Conservation (phyloP, 2,113 vertebrate genomes). For the Patagioenas fasciata region DNA sequence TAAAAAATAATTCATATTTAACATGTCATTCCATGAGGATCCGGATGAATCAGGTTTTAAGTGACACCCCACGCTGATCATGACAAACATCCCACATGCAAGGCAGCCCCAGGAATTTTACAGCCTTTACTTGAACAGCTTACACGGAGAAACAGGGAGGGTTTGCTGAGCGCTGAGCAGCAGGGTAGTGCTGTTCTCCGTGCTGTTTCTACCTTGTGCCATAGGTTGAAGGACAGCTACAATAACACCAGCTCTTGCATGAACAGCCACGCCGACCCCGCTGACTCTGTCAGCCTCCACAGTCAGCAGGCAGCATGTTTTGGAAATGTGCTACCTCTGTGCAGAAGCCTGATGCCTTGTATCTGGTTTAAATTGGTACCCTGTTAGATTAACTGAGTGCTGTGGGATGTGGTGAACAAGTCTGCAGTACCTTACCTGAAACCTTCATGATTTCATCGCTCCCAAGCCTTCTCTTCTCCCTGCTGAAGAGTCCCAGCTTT, state of each 20-base stretch:
- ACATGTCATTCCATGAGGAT: conserved; percentile 37
- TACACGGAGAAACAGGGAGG: not conserved
- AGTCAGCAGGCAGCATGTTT: not conserved
- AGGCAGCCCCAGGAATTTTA: not conserved
- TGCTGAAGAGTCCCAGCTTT: not conserved
- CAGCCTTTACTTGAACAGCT: not conserved
- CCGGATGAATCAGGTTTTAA: conserved; percentile 44
- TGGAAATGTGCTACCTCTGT: not conserved
- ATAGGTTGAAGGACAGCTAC: not conserved
- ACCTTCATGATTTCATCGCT: not conserved
- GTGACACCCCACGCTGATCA: conserved; percentile 29
- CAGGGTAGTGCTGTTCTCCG: not conserved
- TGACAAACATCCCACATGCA: conserved; percentile 19
- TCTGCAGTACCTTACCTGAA: not conserved
- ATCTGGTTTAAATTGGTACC: not conserved
- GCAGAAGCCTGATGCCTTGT: not conserved
- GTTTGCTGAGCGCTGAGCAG: not conserved
- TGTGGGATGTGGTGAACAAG: not conserved
- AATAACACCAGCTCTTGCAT: not conserved
- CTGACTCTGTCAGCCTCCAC: not conserved
- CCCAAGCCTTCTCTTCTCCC: not conserved
- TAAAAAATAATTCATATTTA: conserved; percentile 45
- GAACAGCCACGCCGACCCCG: not conserved
- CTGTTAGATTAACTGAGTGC: not conserved
- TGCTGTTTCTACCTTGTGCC: not conserved